Percentiles rank a stretch among this genome's conserved stretches.
phyloP scores from a whole-genome alignment of 1,140 invertebrate species.

The Octopus sinensis region DNA sequence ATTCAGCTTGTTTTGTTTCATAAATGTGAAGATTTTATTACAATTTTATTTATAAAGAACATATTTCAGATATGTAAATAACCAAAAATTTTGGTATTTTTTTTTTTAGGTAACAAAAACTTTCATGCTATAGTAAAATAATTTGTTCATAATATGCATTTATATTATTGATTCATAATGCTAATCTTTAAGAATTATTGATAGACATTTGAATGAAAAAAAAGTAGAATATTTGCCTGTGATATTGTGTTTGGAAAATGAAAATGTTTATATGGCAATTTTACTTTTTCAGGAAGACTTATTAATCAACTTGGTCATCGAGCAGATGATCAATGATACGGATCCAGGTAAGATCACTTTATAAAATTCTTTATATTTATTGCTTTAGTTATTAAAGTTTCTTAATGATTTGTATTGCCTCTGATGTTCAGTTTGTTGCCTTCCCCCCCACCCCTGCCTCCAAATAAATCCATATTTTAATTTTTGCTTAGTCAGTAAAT shows the following conservation, averaged over 20 bases:
- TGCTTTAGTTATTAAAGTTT: too few species aligned
- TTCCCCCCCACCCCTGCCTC: too few species aligned
- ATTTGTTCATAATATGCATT: too few species aligned
- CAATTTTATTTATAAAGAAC: neutral
- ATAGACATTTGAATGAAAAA: too few species aligned
- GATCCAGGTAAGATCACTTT: constrained; percentile 58
- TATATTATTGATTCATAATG: too few species aligned
- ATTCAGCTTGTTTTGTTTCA: neutral
- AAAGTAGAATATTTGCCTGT: neutral
- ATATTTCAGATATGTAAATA: neutral
- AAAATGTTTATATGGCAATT: constrained; percentile 1
- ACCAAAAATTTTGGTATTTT: neutral
- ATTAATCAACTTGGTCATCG: constrained; percentile 94
- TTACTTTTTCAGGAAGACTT: constrained; percentile 68
- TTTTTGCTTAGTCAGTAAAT: neutral
- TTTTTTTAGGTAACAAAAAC: neutral
- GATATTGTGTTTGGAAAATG: neutral
- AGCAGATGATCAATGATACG: constrained; percentile 78
- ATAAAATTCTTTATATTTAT: too few species aligned
- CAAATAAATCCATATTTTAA: too few species aligned
- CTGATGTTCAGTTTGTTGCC: too few species aligned
- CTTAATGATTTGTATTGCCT: too few species aligned
- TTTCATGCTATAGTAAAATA: too few species aligned
- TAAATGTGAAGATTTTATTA: neutral
- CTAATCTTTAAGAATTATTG: too few species aligned